Evolutionary conservation across 2,888 invertebrate species (phyloP), one percentile per base, ranked within the genome.

Genomic region (Atethmia centrago): DNA sequence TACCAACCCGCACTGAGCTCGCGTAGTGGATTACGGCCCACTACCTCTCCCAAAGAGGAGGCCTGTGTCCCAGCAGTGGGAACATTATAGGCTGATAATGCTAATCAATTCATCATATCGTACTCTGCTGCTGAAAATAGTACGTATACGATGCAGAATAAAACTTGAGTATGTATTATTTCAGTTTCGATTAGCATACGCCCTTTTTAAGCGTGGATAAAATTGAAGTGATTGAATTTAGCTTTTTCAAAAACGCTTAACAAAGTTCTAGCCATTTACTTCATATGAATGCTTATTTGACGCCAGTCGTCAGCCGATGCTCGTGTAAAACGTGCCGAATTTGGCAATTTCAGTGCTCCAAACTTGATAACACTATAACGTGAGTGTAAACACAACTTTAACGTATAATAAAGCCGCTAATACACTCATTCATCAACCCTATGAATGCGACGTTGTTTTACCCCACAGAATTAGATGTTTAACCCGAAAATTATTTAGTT

Each of bases 401-500:
- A 62, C 58, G 49, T n/a, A 55, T 59, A 55, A 58, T 77, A 62
- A 58, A 75, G 25, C 75, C 63, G 63, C 45, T 74, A 82, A 75
- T 73, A 78, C 70, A 74, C 75, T 64, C 71, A 86, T 83, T 78
- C 86, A 84, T 84, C 81, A 79, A 86, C 84, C 74, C 79, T 71
- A 78, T 80, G 77, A 80, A 82, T 75, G 71, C 71, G n/a, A 70
- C 72, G 82, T 88, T 89, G 88, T 89, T 89, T 85, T 82, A 84
- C 78, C 85, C 85, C 84, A 77, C 82, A 84, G 80, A 88, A 87
- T 88, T 84, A 87, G 88, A 86, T 85, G 77, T 84, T 83, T 87
- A 88, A 88, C 88, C 86, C 88, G 93, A 93, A 95, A 94, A 95
- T 95, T 95, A 95, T 95, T 94, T 95, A 95, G 94, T 95, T 94